Percentiles rank a stretch among this genome's conserved stretches.
Evolutionary conservation across 1,140 invertebrate species (phyloP).

Genomic region (Philotrypesis tridentata): DNA sequence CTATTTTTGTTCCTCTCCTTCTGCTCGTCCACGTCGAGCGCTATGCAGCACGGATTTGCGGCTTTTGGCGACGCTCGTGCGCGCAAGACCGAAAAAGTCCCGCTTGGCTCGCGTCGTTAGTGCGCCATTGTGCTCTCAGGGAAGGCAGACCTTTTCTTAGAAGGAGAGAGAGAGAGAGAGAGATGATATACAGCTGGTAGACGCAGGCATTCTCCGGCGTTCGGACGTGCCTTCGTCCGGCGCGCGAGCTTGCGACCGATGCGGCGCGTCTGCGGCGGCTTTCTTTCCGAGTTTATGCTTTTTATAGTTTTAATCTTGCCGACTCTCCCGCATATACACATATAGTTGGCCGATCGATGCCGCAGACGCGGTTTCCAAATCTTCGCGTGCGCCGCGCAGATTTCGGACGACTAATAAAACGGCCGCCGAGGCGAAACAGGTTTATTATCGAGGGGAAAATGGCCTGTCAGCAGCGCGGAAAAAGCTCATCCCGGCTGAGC

Average conservation of each 20-base stretch:
- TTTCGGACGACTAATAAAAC: no score
- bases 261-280: no score
- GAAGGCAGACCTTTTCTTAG: conserved; percentile 10
- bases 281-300: no score
- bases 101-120: conserved; percentile 15
- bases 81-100: conserved; percentile 1
- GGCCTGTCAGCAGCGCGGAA: neutral
- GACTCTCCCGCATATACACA: no score
- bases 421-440: no score
- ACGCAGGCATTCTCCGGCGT: neutral
- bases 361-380: no score
- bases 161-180: neutral
- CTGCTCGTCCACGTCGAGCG: neutral
- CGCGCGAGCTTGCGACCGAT: no score
- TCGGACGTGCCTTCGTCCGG: neutral
- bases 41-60: neutral
- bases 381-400: no score
- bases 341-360: no score
- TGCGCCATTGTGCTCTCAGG: conserved; percentile 14
- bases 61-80: neutral
- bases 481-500: conserved; percentile 7
- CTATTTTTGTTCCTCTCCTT: neutral
- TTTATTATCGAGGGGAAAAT: neutral
- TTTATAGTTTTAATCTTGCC: no score
- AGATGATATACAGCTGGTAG: conserved; percentile 22